These are phyloP conservation scores for Cisticola juncidis DNA, from an alignment of 2,113 vertebrate species.

Conservation along the genomic window DNA sequence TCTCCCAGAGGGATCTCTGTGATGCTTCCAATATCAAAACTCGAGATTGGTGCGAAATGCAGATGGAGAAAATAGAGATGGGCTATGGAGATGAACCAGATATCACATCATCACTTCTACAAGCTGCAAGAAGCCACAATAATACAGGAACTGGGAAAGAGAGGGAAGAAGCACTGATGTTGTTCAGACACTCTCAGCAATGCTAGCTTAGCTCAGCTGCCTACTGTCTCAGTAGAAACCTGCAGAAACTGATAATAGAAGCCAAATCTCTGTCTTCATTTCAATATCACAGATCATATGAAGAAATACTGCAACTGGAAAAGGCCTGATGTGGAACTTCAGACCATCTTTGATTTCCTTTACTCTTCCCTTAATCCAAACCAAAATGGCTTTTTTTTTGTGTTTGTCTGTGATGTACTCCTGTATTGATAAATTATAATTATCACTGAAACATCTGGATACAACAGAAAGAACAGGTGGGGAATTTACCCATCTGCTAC, in stretches of 20 bases:
- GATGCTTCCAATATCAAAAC: not conserved
- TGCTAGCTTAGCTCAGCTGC: not conserved
- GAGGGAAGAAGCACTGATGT: not conserved
- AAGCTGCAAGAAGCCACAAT: not conserved
- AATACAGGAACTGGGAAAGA: not conserved
- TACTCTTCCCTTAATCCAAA: not conserved
- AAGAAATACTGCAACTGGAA: not conserved
- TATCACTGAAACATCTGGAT: conserved; percentile 42
- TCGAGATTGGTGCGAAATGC: not conserved
- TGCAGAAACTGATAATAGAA: not conserved
- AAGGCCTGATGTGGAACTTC: not conserved
- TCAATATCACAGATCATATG: not conserved
- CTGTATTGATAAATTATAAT: conserved; percentile 23
- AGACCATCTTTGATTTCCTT: not conserved
- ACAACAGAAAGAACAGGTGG: conserved; percentile 25
- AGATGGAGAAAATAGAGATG: not conserved
- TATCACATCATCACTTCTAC: not conserved
- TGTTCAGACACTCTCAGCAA: not conserved
- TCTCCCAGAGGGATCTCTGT: not conserved
- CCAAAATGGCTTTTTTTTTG: not conserved
- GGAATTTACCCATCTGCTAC: conserved; percentile 37
- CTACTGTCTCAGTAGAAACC: not conserved
- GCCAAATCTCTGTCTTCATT: not conserved
- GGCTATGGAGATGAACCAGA: not conserved
- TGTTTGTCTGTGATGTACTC: not conserved